These are phyloP conservation scores for Nasonovia ribisnigri DNA, from an alignment of 2,888 invertebrate genomes.

Conservation along the genomic window DNA sequence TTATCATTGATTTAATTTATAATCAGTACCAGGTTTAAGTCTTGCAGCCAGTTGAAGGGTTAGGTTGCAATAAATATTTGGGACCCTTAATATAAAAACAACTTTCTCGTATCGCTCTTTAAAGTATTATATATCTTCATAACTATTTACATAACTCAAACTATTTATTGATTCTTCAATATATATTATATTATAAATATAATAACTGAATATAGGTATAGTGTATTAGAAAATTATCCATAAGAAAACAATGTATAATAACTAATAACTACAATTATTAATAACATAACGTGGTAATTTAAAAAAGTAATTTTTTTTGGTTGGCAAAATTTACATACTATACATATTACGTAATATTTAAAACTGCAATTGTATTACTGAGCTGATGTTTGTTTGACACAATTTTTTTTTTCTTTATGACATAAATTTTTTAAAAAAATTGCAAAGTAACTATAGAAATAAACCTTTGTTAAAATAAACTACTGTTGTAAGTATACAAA, in stretches of 20 bases:
- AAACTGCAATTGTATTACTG: too few relatives aligned
- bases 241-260: not conserved
- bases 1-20: not conserved
- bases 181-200: not conserved
- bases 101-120: not conserved
- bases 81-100: not conserved
- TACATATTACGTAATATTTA: too few relatives aligned
- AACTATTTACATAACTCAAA: not conserved
- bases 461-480: too few relatives aligned
- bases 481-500: not conserved
- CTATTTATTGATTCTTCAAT: not conserved
- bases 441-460: too few relatives aligned
- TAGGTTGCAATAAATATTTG: not conserved
- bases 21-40: not conserved
- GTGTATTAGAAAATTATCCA: not conserved
- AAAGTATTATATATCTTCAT: not conserved
- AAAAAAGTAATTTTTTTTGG: not conserved
- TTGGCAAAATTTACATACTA: too few relatives aligned
- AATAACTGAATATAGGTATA: too few relatives aligned
- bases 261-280: not conserved
- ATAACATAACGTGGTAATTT: not conserved
- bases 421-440: too few relatives aligned
- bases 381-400: not conserved
- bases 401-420: too few relatives aligned
- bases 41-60: not conserved